Percentiles rank a stretch among this genome's conserved stretches.
Conservation (phyloP, 2,797 vertebrate species). For the Erpetoichthys calabaricus region DNA sequence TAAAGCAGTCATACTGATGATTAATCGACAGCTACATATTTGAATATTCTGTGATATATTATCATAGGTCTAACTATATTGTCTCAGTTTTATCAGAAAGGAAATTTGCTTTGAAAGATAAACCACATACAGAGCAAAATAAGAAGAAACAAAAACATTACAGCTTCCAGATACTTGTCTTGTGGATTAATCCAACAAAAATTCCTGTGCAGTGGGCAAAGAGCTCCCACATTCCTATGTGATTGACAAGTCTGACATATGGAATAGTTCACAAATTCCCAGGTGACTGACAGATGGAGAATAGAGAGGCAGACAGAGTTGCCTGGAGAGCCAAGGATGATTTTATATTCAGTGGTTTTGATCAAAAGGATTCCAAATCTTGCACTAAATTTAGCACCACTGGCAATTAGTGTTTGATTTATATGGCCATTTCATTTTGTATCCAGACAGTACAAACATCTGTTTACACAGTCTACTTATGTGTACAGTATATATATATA, state of each 20-base stretch:
- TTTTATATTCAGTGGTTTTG: slow-evolving; percentile 81
- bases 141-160: slow-evolving; percentile 42
- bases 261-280: slow-evolving; percentile 99
- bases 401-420: slow-evolving; percentile 90
- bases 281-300: slow-evolving; percentile 86
- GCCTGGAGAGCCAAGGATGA: slow-evolving; percentile 82
- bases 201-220: slow-evolving; percentile 64
- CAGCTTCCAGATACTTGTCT: slow-evolving; percentile 41
- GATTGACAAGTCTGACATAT: slow-evolving; percentile 99
- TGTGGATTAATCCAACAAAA: slow-evolving; percentile 57
- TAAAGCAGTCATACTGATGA: too few species aligned
- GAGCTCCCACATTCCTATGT: slow-evolving; percentile 85
- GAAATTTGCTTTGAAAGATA: slow-evolving; percentile 48
- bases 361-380: slow-evolving; percentile 92
- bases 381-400: slow-evolving; percentile 90
- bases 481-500: slow-evolving; percentile 2
- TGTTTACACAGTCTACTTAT: slow-evolving; percentile 39
- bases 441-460: slow-evolving; percentile 76
- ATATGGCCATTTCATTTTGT: slow-evolving; percentile 79
- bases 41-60: too few species aligned
- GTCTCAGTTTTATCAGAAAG: too few species aligned
- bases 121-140: slow-evolving; percentile 74
- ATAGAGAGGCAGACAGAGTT: slow-evolving; percentile 79
- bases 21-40: too few species aligned
- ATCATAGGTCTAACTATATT: too few species aligned